These are phyloP conservation scores for Nicator chloris DNA, from an alignment of 2,113 vertebrate species.

Conservation along the genomic window DNA sequence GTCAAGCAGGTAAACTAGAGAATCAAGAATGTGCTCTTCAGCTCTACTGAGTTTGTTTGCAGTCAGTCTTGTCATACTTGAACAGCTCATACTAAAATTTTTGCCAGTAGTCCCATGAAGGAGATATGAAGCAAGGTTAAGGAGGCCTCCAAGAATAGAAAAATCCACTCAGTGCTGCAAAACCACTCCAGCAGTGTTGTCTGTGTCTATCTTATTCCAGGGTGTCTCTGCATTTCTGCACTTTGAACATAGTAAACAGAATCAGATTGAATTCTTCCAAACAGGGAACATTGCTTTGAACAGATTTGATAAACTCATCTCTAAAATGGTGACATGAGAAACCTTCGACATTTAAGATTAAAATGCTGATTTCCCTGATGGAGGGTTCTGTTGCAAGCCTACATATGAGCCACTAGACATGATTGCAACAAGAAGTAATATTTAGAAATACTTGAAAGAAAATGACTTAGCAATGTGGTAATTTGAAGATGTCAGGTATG, in stretches of 20 bases:
- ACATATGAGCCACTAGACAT: neutral
- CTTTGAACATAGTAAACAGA: neutral
- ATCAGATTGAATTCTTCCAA: neutral
- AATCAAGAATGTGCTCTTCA: neutral
- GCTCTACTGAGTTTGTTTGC: neutral
- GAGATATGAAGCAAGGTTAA: constrained; percentile 16
- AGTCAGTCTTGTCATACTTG: neutral
- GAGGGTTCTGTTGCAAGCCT: neutral
- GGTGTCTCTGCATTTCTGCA: neutral
- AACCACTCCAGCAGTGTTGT: neutral
- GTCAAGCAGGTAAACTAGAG: neutral
- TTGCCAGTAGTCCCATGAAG: constrained; percentile 5
- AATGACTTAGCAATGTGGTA: neutral
- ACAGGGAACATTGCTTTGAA: neutral
- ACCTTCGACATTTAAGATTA: neutral
- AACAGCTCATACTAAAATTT: constrained; percentile 1
- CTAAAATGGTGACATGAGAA: neutral
- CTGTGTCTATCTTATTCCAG: neutral
- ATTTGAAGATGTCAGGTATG: neutral
- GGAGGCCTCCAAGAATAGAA: neutral
- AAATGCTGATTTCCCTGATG: neutral
- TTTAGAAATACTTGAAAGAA: neutral
- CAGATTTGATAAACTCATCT: neutral
- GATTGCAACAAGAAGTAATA: neutral
- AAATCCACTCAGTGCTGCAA: neutral